Conservation (phyloP, 2,113 vertebrate genomes). For the Burhinus oedicnemus region DNA sequence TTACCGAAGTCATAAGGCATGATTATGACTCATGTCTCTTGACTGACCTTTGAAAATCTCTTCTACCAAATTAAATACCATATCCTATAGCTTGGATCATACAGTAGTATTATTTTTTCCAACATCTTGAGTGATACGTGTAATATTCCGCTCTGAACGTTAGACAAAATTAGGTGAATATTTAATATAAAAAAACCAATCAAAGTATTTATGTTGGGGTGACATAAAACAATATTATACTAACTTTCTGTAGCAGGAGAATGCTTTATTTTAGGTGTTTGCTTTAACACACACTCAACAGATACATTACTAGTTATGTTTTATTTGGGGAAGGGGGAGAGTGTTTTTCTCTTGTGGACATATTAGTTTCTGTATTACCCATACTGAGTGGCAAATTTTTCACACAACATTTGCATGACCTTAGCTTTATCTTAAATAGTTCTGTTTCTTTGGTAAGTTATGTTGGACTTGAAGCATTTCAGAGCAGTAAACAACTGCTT, state of each 20-base stretch:
- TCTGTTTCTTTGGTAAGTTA: background rate
- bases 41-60: constrained; percentile 21
- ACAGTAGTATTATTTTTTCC: background rate
- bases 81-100: background rate
- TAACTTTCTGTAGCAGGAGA: background rate
- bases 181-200: background rate
- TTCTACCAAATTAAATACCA: background rate
- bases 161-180: background rate
- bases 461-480: background rate
- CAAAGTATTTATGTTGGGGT: background rate
- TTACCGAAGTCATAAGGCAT: background rate
- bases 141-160: background rate
- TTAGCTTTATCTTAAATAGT: background rate
- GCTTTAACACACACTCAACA: background rate
- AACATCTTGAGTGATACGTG: background rate
- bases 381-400: background rate
- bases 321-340: background rate
- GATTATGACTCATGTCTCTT: background rate
- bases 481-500: background rate
- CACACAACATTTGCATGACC: background rate
- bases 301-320: background rate
- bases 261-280: background rate
- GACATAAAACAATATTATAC: background rate
- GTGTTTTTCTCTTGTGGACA: background rate
- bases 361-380: background rate